Base-by-base conservation (phyloP, 2,888 invertebrate genomes). In the Hyppa rectilinea region DNA sequence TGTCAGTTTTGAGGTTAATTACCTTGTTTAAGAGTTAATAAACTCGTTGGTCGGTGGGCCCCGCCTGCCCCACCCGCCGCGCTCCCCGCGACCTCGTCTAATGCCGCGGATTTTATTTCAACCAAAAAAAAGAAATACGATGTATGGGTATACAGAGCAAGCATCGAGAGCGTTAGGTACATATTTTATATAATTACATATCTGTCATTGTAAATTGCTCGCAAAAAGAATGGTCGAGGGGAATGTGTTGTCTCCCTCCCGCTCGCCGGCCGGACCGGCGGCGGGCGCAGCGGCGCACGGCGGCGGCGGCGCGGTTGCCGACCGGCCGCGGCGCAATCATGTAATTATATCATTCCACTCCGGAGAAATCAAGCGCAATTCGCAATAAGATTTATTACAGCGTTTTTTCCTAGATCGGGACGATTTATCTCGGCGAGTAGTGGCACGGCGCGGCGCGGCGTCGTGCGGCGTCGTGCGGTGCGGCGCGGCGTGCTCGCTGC, bases 301-400 rank as follows among this genome's bases (percentile, higher is more conserved):
- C 75, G 71, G 69, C 70, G 78, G 78, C 63, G 71, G 58, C 62
- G 69, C 70, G 78, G 78, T 66, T 78, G 58, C 62, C 76, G 58
- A 52, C 60, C 52, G 72, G 52, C 56, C 67, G 68, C 63, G 23
- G 52, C 50, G 87, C 90, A 89, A 90, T 91, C 90, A 89, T 88
- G 89, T 87, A 91, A 91, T 91, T 91, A 91, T 91, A 90, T 90
- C 87, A 91, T 90, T 90, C 90, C 89, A 76, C 74, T 84, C 76
- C 83, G 85, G 87, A 88, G 88, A 90, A 90, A 90, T 89, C 89
- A 87, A 85, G 85, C 87, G 85, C 88, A 88, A 87, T 91, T 87
- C 88, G 87, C 90, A 87, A 88, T 86, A 85, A 89, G 89, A 91
- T 89, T 90, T 90, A 91, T 89, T 84, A 85, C 74, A 50, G 85